phyloP scores from a whole-genome alignment of 1,140 invertebrate genomes.

The Elymnias hypermnestra region DNA sequence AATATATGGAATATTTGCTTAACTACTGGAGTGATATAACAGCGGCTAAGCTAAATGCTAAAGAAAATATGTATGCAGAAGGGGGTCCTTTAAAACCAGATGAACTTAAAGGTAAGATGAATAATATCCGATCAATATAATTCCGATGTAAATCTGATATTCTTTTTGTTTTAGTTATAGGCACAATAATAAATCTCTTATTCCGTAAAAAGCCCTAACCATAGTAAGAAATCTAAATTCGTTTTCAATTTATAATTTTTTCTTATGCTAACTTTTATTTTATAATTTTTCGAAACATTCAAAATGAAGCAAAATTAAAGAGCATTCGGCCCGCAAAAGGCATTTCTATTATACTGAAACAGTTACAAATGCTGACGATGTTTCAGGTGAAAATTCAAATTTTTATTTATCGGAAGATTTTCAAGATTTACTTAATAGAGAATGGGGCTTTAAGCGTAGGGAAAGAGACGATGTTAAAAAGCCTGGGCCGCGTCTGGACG shows the following conservation, averaged over 20 bases:
- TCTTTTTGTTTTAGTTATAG: constrained; percentile 14
- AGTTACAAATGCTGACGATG: constrained; percentile 58
- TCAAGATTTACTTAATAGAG: constrained; percentile 75
- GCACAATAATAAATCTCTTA: constrained; percentile 18
- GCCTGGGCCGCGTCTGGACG: constrained; percentile 87
- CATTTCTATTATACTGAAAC: constrained; percentile 30
- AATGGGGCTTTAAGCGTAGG: constrained; percentile 86
- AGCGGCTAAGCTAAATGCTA: constrained; percentile 47
- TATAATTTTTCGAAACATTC: too few relatives aligned
- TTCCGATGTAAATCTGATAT: neutral
- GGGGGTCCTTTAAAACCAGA: constrained; percentile 58
- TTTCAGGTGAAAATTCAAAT: constrained; percentile 74
- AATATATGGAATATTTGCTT: constrained; percentile 61
- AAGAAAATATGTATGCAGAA: constrained; percentile 54
- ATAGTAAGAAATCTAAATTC: constrained; percentile 8
- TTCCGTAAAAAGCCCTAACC: constrained; percentile 26
- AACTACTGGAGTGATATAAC: constrained; percentile 58
- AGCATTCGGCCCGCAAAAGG: too few relatives aligned
- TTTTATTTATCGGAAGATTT: constrained; percentile 68
- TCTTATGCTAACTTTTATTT: too few relatives aligned
- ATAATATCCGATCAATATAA: neutral
- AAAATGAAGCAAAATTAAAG: too few relatives aligned
- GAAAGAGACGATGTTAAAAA: constrained; percentile 96
- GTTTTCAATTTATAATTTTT: too few relatives aligned
- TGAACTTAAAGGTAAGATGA: constrained; percentile 45